A percentile compares a stretch with the other conserved stretches of the same genome.
These are phyloP conservation scores for Percopsis transmontana DNA, from an alignment of 2,113 vertebrate genomes.

Conservation along the genomic window DNA sequence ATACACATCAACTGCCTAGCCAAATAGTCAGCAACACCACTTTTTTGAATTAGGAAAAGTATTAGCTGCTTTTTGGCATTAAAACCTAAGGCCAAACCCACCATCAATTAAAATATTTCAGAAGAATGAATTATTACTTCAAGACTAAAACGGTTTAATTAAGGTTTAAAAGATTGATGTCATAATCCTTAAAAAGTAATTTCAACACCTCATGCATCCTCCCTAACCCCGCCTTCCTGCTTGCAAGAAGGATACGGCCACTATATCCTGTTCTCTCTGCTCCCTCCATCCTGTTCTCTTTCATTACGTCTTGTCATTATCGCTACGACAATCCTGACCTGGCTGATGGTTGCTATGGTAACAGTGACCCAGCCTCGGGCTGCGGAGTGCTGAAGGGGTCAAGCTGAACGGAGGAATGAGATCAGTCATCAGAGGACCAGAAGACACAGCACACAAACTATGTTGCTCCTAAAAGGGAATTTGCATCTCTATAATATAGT, in stretches of 20 bases:
- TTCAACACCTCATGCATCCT: conserved; percentile 24
- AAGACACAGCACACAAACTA: background rate
- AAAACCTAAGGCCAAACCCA: conserved; percentile 1
- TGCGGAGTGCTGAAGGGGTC: conserved; percentile 20
- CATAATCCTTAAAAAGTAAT: conserved; percentile 29
- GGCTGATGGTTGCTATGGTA: conserved; percentile 23
- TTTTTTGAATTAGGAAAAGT: no score
- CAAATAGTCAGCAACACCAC: no score
- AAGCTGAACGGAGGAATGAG: conserved; percentile 15
- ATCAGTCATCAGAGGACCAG: conserved; percentile 4
- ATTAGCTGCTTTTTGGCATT: conserved; percentile 15
- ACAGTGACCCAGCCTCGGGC: conserved; percentile 25
- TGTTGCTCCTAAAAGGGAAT: no score
- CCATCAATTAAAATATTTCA: background rate
- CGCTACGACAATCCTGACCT: conserved; percentile 57
- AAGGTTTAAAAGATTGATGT: conserved; percentile 40
- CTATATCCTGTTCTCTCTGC: conserved; percentile 11
- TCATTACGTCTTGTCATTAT: conserved; percentile 35
- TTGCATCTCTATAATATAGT: no score
- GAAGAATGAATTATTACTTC: conserved; percentile 22
- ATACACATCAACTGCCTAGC: no score
- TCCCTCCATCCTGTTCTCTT: background rate
- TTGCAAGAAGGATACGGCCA: conserved; percentile 8
- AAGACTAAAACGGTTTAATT: conserved; percentile 46
- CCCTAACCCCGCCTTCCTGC: background rate